Evolutionary conservation across 2,888 invertebrate species (phyloP), one percentile per base, ranked within the genome.

Genomic region (Perithous albicinctus): DNA sequence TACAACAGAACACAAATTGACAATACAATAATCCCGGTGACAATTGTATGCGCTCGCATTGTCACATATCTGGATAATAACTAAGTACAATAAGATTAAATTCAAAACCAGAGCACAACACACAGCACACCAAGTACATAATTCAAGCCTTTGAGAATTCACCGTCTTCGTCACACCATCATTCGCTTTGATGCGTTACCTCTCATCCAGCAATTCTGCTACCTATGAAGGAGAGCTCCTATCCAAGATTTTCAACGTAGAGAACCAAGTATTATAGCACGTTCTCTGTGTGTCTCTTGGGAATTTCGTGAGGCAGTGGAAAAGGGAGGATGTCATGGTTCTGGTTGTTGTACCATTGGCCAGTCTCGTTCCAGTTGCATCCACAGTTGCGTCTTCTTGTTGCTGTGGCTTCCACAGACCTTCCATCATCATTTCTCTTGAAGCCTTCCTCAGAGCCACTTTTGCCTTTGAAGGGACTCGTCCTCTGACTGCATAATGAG

Each of bases 401-500:
- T 59, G 43, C 56, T 72, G 72, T 43, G 72, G 59, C 56, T 72
- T 72, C 20, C 59, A 32, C 69, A 59, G 70, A 51, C 41, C 10
- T 15, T 51, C 74, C 29, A n/a, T 56, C 20, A 12, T 35, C 35
- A 61, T 23, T 32, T 29, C 54, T 38, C 41, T 61, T 26, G 48
- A 26, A 23, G 20, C 51, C 29, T 26, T 56, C 41, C 59, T 72
- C 66, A 66, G 54, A 66, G 56, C 64, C 46, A 78, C 48, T 74
- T 82, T 73, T 67, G 73, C 84, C 88, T 89, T 89, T 88, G 88
- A 88, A 83, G 84, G 78, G 79, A 80, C 78, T 75, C 63, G 78
- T 54, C 56, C 80, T 80, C 88, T 84, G 88, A 87, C 87, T 89
- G 84, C 86, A 85, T 89, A 89, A 89, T 85, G 87, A 89, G 85